Evolutionary conservation across 2,888 invertebrate species (phyloP).

Genomic region (Lymantria dispar): DNA sequence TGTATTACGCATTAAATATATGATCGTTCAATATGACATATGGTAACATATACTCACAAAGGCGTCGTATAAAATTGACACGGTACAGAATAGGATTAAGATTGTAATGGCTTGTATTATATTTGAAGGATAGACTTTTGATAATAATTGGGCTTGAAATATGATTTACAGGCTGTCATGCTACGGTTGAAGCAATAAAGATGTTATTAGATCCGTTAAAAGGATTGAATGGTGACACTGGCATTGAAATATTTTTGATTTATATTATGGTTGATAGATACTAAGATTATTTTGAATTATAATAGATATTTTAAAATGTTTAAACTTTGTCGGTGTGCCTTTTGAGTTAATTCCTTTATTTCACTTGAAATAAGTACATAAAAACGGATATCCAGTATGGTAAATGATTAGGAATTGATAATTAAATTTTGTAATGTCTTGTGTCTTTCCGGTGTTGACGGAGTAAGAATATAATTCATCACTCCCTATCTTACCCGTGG

Average conservation of each 20-base stretch:
- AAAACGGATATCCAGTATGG: too few relatives aligned
- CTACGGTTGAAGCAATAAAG: constrained; percentile 43
- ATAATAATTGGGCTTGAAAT: constrained; percentile 70
- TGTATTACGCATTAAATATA: constrained; percentile 57
- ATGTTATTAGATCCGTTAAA: constrained; percentile 47
- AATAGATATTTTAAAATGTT: constrained; percentile 21
- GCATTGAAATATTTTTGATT: constrained; percentile 53
- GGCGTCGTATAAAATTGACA: constrained; percentile 71
- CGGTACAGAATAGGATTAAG: constrained; percentile 69
- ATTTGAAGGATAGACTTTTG: constrained; percentile 64
- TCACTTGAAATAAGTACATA: constrained; percentile 1
- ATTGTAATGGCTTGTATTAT: constrained; percentile 64
- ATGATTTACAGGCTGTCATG: constrained; percentile 71
- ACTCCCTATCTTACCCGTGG: too few relatives aligned
- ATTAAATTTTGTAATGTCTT: too few relatives aligned
- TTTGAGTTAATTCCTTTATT: not conserved
- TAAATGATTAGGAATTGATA: too few relatives aligned
- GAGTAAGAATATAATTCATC: too few relatives aligned
- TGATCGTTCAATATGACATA: constrained; percentile 69
- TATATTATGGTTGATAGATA: constrained; percentile 48
- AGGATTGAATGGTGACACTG: constrained; percentile 55
- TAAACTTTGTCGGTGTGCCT: constrained; percentile 20
- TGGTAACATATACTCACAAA: constrained; percentile 67
- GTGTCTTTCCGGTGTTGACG: too few relatives aligned
- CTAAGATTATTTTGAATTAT: constrained; percentile 29